phyloP scores from a whole-genome alignment of 2,797 vertebrate genomes.

The Acanthurus tractus region DNA sequence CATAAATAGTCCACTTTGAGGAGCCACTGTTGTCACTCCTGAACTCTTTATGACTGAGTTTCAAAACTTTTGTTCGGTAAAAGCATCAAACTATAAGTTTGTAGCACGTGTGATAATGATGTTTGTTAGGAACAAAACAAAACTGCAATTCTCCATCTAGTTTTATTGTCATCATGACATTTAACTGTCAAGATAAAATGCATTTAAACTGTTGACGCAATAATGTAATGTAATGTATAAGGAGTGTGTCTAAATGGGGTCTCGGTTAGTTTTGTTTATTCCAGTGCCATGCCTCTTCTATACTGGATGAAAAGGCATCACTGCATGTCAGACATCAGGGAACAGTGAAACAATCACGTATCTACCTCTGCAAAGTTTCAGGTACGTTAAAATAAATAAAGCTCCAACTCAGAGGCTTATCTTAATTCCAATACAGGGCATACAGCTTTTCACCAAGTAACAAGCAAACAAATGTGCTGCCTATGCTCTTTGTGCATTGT shows the following conservation, averaged over 20 bases:
- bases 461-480: background rate
- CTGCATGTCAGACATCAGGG: background rate
- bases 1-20: background rate
- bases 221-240: background rate
- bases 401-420: background rate
- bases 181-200: background rate
- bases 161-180: background rate
- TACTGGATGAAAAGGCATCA: too few species aligned
- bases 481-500: background rate
- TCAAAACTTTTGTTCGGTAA: background rate
- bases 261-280: background rate
- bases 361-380: background rate
- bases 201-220: background rate
- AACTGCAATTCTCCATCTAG: background rate
- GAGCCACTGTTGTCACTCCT: background rate
- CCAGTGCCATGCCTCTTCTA: background rate
- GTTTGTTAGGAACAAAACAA: background rate
- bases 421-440: background rate
- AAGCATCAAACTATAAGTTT: too few species aligned
- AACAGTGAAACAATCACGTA: background rate
- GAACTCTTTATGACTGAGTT: background rate
- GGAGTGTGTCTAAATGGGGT: background rate
- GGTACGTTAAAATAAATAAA: background rate
- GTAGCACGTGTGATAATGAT: too few species aligned
- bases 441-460: background rate